A percentile compares a stretch with the other conserved stretches of the same genome.
Evolutionary conservation across 2,797 vertebrate genomes (phyloP).

Genomic region (Tarsius wallacei): DNA sequence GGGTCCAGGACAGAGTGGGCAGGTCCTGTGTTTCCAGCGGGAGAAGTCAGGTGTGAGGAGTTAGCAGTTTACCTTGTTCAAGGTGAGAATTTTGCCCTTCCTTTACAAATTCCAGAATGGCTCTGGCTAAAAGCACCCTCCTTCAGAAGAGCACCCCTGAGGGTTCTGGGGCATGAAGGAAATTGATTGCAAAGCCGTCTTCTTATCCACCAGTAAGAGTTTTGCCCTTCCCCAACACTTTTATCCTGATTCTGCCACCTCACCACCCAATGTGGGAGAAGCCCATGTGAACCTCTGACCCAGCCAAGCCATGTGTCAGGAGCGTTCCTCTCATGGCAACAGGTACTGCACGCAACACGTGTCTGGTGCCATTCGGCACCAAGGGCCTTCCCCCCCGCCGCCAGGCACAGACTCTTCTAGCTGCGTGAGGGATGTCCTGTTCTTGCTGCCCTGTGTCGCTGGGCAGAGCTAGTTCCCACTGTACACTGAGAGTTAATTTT

Average conservation of each 20-base stretch:
- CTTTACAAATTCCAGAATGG: constrained; percentile 1
- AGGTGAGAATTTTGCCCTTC: not conserved
- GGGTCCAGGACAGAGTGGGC: not conserved
- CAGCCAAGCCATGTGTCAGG: not conserved
- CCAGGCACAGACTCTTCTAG: not conserved
- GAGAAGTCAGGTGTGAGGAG: not conserved
- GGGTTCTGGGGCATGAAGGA: not conserved
- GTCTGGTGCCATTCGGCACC: not conserved
- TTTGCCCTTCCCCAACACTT: not conserved
- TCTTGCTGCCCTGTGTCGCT: not conserved
- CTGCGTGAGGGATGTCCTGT: not conserved
- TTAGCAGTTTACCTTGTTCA: not conserved
- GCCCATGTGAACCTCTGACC: not conserved
- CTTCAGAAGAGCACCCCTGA: not conserved
- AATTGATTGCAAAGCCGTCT: not conserved
- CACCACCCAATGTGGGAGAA: not conserved
- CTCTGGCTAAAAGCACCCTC: not conserved
- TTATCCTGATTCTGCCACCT: not conserved
- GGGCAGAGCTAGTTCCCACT: constrained; percentile 26
- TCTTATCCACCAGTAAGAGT: not conserved
- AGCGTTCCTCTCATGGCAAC: not conserved
- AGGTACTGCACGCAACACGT: not conserved
- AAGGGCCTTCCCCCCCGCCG: not conserved
- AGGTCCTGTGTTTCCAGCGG: not conserved
- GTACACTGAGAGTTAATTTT: constrained; percentile 54